Base-by-base conservation (phyloP, 2,888 invertebrate genomes). In the Pomacea canaliculata region DNA sequence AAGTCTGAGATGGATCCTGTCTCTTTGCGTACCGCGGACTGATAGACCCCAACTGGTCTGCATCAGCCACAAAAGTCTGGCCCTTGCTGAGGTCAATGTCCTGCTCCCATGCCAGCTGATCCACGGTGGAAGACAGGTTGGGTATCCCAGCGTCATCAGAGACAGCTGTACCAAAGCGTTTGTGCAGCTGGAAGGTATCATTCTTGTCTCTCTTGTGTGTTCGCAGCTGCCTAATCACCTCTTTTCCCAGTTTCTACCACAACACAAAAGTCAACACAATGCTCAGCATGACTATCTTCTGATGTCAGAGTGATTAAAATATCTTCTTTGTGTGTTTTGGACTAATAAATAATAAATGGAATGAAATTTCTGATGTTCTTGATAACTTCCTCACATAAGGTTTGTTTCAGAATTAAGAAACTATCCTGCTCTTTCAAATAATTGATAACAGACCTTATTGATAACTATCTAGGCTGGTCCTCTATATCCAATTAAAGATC, bases 21-120 rank as follows among this genome's bases (percentile, higher is more conserved):
- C 56, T 46, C 19, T 49, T 19, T 1, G 71, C 73, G 16, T 77
- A 80, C 2, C 73, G 56, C 0, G 80, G 78, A 23, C 62, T 74
- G 46, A 74, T 65, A 56, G 78, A 79, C 51, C 82, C 83, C 48
- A 82, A 75, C 7, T 78, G 69, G 60, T 76, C 74, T 1, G 83
- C 76, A 65, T 85, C 84, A n/a, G 79, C 70, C 13, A 83, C 81
- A 73, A 84, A 83, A 62, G 83, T 79, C 69, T 85, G 81, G 66
- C 85, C 85, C 71, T 86, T 86, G 63, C 86, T 85, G 70, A 91
- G 83, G 79, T 90, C 94, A 77, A 95, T 92, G 88, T 96, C 96
- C 83, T 94, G 94, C 16, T 95, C 94, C 91, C 95, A 96, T 0
- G 95, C 94, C 93, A 97, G 94, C 81, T 90, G 89, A 56, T 85